phyloP scores from a whole-genome alignment of 2,113 vertebrate genomes.

The Siphamia tubifer region DNA sequence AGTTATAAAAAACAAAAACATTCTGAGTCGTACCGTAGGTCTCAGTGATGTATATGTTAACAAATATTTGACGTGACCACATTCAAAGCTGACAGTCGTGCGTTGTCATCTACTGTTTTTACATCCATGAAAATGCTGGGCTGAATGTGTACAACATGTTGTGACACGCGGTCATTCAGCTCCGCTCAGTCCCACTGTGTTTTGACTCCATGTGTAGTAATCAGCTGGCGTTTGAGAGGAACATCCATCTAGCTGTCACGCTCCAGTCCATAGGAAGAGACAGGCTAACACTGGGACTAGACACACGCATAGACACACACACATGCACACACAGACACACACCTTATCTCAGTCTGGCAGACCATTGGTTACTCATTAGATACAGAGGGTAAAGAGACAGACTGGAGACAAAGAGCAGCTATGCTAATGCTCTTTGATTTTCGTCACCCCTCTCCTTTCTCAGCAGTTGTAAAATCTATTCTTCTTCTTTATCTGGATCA shows the following conservation, averaged over 20 bases:
- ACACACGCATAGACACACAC: slow-evolving; percentile 26
- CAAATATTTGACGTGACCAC: slow-evolving; percentile 8
- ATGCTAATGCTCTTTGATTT: slow-evolving; percentile 80
- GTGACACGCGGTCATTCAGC: slow-evolving; percentile 24
- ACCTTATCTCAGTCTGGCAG: slow-evolving; percentile 74
- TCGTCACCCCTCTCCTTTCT: slow-evolving; percentile 47
- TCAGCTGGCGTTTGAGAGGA: slow-evolving; percentile 57
- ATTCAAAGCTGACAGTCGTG: slow-evolving; percentile 18
- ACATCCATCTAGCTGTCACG: slow-evolving; percentile 72
- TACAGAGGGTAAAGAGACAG: slow-evolving; percentile 69
- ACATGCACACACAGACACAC: slow-evolving; percentile 42
- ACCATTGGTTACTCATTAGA: slow-evolving; percentile 77
- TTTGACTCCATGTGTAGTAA: slow-evolving; percentile 49
- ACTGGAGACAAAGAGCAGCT: slow-evolving; percentile 73
- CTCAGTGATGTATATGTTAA: slow-evolving; percentile 33
- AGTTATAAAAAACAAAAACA: slow-evolving; percentile 13
- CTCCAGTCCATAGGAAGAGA: slow-evolving; percentile 44
- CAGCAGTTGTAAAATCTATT: slow-evolving; percentile 52
- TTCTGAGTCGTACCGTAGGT: not conserved
- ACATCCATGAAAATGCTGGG: not conserved
- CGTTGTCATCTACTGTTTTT: slow-evolving; percentile 5
- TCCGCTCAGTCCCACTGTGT: not conserved
- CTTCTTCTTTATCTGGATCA: slow-evolving; percentile 18
- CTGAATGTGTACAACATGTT: slow-evolving; percentile 4
- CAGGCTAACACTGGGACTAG: slow-evolving; percentile 21